These are phyloP conservation scores for Carapus acus DNA, from an alignment of 2,797 vertebrate species.

Conservation along the genomic window DNA sequence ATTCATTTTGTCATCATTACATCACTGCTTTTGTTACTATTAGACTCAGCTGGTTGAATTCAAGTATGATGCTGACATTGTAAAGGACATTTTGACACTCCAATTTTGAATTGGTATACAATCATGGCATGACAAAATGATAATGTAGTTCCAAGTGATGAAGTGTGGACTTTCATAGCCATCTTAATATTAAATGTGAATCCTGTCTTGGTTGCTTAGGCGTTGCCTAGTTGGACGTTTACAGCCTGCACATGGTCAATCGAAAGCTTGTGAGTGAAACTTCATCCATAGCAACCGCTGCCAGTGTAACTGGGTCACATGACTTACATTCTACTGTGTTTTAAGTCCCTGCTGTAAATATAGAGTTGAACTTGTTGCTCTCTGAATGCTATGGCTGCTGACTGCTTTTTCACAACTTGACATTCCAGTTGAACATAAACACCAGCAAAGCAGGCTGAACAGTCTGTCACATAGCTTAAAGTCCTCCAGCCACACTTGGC, in stretches of 20 bases:
- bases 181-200: too few species aligned
- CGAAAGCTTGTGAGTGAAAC: conserved; percentile 44
- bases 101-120: too few species aligned
- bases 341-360: conserved; percentile 66
- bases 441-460: conserved; percentile 8
- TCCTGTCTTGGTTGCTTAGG: background rate
- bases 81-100: too few species aligned
- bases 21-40: too few species aligned
- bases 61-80: too few species aligned
- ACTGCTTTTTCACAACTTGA: conserved; percentile 46
- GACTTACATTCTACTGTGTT: conserved; percentile 61
- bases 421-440: conserved; percentile 39
- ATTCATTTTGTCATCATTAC: too few species aligned
- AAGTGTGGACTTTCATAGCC: too few species aligned
- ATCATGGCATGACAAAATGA: too few species aligned
- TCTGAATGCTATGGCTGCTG: conserved; percentile 51
- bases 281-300: conserved; percentile 51
- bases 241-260: conserved; percentile 18
- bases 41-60: too few species aligned
- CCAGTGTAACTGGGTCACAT: conserved; percentile 66
- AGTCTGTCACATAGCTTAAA: background rate
- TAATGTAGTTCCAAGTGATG: too few species aligned
- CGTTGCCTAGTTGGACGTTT: conserved; percentile 15
- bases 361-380: conserved; percentile 50
- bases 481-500: too few species aligned